Percentiles rank a stretch among this genome's conserved stretches.
These are phyloP conservation scores for Centruroides sculpturatus DNA, from an alignment of 1,140 invertebrate species.

Conservation along the genomic window DNA sequence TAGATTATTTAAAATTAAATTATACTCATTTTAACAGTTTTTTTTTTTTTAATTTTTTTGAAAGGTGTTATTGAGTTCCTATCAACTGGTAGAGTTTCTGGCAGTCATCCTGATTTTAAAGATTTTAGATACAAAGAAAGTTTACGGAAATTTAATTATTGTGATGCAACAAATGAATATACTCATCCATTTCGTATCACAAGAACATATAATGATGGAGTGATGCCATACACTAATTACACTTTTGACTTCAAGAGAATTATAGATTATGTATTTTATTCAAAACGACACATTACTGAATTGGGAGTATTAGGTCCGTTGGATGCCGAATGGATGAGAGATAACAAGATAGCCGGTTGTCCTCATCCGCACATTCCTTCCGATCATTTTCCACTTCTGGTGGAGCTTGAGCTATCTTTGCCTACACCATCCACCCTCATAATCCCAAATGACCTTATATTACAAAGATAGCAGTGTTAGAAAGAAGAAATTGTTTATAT, in stretches of 20 bases:
- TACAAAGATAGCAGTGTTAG: conserved; percentile 5
- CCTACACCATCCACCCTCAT: conserved; percentile 4
- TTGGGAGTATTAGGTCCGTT: conserved; percentile 84
- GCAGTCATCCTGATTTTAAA: conserved; percentile 92
- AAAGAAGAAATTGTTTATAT: no score
- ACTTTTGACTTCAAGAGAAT: conserved; percentile 99
- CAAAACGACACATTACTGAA: conserved; percentile 84
- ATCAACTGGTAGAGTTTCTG: conserved; percentile 67
- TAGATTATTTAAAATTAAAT: no score
- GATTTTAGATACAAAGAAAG: conserved; percentile 84
- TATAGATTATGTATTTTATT: conserved; percentile 99
- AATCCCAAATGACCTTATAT: conserved; percentile 7
- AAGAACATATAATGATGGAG: conserved; percentile 83
- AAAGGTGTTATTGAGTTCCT: conserved; percentile 92
- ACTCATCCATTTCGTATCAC: conserved; percentile 90
- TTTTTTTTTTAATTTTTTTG: conserved; percentile 5
- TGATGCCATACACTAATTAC: conserved; percentile 97
- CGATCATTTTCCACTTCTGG: conserved; percentile 92
- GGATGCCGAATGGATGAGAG: conserved; percentile 83
- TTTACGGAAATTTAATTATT: conserved; percentile 59
- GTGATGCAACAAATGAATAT: conserved; percentile 52
- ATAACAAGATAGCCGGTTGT: conserved; percentile 91
- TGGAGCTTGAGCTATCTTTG: conserved; percentile 69
- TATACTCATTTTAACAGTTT: no score
- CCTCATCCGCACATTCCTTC: conserved; percentile 97